These are phyloP conservation scores for Salvelinus alpinus DNA, from an alignment of 2,113 vertebrate species.

Conservation along the genomic window DNA sequence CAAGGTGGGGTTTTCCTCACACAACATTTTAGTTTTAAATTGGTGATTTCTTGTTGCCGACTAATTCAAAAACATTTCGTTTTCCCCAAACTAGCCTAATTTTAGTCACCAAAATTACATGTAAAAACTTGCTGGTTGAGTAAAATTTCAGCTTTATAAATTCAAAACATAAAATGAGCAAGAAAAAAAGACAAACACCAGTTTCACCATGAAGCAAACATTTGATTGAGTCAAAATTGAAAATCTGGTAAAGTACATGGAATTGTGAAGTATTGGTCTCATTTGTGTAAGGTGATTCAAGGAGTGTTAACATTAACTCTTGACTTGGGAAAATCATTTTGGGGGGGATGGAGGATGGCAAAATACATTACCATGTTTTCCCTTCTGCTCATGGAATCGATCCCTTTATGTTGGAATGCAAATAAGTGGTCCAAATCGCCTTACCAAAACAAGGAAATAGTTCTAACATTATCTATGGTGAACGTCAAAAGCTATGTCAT, in stretches of 20 bases:
- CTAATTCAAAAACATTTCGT: constrained; percentile 32
- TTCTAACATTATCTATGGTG: constrained; percentile 33
- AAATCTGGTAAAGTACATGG: constrained; percentile 47
- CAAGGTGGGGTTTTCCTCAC: constrained; percentile 33
- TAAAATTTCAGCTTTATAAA: constrained; percentile 73
- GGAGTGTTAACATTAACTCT: constrained; percentile 36
- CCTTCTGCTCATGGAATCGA: constrained; percentile 59
- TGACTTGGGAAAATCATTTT: constrained; percentile 19
- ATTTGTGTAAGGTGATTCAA: constrained; percentile 39
- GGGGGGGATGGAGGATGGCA: constrained; percentile 35
- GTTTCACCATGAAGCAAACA: constrained; percentile 64
- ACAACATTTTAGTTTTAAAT: constrained; percentile 27
- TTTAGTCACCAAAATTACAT: constrained; percentile 58
- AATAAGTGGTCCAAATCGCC: constrained; percentile 54
- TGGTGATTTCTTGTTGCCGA: constrained; percentile 32
- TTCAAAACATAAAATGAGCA: constrained; percentile 46
- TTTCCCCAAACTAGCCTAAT: constrained; percentile 36
- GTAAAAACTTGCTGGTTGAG: constrained; percentile 95
- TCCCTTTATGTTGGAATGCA: constrained; percentile 72
- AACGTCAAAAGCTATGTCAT: constrained; percentile 45
- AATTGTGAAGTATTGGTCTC: constrained; percentile 43
- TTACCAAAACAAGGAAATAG: constrained; percentile 35
- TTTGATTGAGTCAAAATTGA: constrained; percentile 45
- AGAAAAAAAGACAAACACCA: constrained; percentile 45
- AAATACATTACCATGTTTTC: constrained; percentile 40